Percentiles rank a stretch among this genome's conserved stretches.
Evolutionary conservation across 2,888 invertebrate species (phyloP).

Genomic region (Sycophila texana): DNA sequence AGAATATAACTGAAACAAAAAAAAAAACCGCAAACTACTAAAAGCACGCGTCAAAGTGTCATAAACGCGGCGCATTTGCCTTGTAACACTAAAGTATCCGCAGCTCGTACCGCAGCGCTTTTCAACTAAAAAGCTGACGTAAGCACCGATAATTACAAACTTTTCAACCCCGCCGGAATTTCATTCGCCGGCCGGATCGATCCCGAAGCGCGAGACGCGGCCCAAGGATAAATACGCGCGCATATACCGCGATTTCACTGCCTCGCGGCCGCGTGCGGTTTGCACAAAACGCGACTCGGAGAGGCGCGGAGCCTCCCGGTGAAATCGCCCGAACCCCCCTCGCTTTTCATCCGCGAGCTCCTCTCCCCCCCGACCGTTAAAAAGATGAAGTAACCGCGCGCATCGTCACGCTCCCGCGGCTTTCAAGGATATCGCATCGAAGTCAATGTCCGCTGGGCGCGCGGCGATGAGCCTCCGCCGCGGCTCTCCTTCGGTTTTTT

Average conservation of each 20-base stretch:
- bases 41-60: constrained; percentile 12
- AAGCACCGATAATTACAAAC: too few relatives aligned
- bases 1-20: background rate
- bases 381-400: constrained; percentile 54
- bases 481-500: background rate
- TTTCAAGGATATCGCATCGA: constrained; percentile 70
- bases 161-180: too few relatives aligned
- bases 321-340: background rate
- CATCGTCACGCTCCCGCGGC: constrained; percentile 68
- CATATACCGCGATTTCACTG: too few relatives aligned
- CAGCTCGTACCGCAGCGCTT: background rate
- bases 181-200: too few relatives aligned
- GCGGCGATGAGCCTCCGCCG: constrained; percentile 7
- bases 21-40: constrained; percentile 5
- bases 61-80: constrained; percentile 24
- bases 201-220: too few relatives aligned
- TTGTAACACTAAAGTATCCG: constrained; percentile 15
- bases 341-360: background rate
- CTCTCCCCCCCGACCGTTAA: constrained; percentile 20
- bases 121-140: too few relatives aligned
- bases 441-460: constrained; percentile 67
- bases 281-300: too few relatives aligned
- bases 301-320: too few relatives aligned
- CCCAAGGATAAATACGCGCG: too few relatives aligned
- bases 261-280: background rate